Base-by-base conservation (phyloP, 1,140 invertebrate species). In the Onthophagus taurus region DNA sequence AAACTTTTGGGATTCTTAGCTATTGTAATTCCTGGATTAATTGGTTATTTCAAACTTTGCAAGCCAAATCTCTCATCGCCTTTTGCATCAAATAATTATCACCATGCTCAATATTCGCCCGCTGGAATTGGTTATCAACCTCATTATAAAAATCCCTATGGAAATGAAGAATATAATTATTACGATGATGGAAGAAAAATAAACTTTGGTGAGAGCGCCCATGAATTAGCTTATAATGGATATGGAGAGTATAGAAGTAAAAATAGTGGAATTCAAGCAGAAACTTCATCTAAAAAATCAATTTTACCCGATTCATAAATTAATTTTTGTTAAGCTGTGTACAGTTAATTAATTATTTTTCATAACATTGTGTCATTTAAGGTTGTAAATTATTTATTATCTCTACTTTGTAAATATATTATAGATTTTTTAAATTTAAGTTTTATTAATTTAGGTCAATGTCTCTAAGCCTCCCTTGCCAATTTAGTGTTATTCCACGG, bases 31-130 rank as follows among this genome's bases (percentile, higher is more conserved):
- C 84, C 84, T 18, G 76, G 77, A 47, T 55, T 85, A 1, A 86
- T 87, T 44, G 85, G 79, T 6, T 86, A 85, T 66, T 85, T 86
- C 61, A 85, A 85, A 55, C 68, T 87, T 18, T 87, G 81, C 66
- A 81, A 70, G 63, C 73, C 61, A 39, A 75, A 70, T 61, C 58
- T 70, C 51, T 70, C 56, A 5, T 78, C 60, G 46, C 69, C 57
- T 43, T 68, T 58, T 55, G 74, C 58, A 55, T 61, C 64, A 24
- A 60, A 63, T 11, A 60, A 50, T 34, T 47, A 49, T 30, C 68
- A 69, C 18, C 68, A 12, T 69, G 76, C 77, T 14, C 75, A 78
- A 53, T 80, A 80, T 57, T 72, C 70, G 0, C 72, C 75, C 5
- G 72, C 77, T 13, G 77, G 77, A 9, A 67, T 80, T 7, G 75